Percentiles rank a stretch among this genome's conserved stretches.
These are phyloP conservation scores for Wasmannia auropunctata DNA, from an alignment of 1,140 invertebrate genomes.

Conservation along the genomic window DNA sequence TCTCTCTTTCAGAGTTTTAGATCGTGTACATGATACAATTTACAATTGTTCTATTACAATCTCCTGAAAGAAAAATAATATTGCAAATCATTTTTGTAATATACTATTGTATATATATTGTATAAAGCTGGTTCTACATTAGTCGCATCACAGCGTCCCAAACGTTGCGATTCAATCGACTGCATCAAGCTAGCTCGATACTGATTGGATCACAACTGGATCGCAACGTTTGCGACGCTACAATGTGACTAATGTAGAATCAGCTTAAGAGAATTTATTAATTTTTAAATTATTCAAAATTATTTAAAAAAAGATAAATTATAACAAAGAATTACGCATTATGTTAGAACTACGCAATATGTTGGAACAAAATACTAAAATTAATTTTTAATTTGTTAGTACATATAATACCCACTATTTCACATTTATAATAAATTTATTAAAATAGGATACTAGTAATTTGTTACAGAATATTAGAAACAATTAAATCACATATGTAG, in stretches of 20 bases:
- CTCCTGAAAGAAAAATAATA: slow-evolving; percentile 33
- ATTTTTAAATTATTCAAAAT: not conserved
- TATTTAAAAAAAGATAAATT: not conserved
- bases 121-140: too few relatives aligned
- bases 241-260: too few relatives aligned
- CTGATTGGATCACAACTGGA: too few relatives aligned
- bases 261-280: not conserved
- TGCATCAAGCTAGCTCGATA: too few relatives aligned
- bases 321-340: not conserved
- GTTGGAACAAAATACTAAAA: not conserved
- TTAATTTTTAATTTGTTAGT: not conserved
- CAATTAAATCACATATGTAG: not conserved
- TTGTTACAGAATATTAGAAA: not conserved
- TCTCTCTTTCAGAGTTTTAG: not conserved
- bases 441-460: not conserved
- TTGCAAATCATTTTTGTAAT: not conserved
- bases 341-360: not conserved
- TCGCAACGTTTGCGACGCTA: too few relatives aligned
- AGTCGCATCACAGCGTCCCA: too few relatives aligned
- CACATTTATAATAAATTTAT: not conserved
- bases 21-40: slow-evolving; percentile 14
- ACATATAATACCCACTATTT: not conserved
- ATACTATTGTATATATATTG: not conserved
- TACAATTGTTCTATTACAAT: slow-evolving; percentile 23
- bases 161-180: too few relatives aligned